These are phyloP conservation scores for Heliocidaris tuberculata DNA, from an alignment of 35 echinoderm and acorn worm species.

Conservation along the genomic window DNA sequence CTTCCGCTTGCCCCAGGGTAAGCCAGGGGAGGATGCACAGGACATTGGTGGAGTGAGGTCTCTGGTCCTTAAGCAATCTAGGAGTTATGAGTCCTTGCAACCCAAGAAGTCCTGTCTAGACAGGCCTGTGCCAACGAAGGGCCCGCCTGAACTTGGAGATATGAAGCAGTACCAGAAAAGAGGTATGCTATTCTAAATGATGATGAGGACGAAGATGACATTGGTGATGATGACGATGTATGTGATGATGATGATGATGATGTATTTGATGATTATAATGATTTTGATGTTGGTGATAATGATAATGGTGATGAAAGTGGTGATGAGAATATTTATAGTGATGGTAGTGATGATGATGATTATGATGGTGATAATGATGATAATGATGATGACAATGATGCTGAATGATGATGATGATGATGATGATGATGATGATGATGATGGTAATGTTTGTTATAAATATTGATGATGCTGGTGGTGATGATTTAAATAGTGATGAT, in stretches of 20 bases:
- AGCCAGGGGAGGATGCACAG: constrained; percentile 88
- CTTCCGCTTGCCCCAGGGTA: constrained; percentile 89
- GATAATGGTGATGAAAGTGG: background rate
- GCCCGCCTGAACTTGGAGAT: constrained; percentile 74
- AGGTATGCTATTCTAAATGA: constrained; percentile 53
- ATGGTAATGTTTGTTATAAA: background rate
- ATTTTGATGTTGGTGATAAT: background rate
- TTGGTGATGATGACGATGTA: too few species aligned
- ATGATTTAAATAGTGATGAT: background rate
- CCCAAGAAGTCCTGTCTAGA: constrained; percentile 88
- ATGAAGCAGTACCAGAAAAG: constrained; percentile 81
- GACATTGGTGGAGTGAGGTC: constrained; percentile 92
- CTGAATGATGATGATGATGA: background rate
- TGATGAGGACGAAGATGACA: background rate
- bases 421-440: background rate
- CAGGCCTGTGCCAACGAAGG: constrained; percentile 84
- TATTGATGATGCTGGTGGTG: background rate
- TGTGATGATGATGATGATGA: background rate
- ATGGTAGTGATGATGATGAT: background rate
- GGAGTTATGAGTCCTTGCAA: constrained; percentile 89
- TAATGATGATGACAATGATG: too few species aligned
- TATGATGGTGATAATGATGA: too few species aligned
- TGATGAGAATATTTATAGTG: background rate
- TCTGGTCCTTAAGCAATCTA: constrained; percentile 92
- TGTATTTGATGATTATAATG: background rate